Conservation (phyloP, 2,888 invertebrate genomes). For the Folsomia manolachei region DNA sequence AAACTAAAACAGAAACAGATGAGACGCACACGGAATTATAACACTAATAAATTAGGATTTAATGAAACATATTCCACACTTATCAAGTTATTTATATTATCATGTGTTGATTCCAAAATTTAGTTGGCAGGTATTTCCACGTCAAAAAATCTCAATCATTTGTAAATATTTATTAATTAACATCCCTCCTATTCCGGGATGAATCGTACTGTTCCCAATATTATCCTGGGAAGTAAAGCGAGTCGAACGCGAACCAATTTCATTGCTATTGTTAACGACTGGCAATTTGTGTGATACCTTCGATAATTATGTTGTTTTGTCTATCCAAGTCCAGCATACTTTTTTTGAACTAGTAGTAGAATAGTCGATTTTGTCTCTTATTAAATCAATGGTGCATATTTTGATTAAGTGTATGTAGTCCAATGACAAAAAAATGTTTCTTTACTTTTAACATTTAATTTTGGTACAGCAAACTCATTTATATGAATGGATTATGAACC, state of each 20-base stretch:
- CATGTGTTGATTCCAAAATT: neutral
- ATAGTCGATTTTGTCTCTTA: too few species aligned
- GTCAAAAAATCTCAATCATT: neutral
- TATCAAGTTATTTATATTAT: neutral
- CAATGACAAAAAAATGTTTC: too few species aligned
- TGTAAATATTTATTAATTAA: too few species aligned
- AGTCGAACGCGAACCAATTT: neutral
- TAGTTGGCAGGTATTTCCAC: too few species aligned
- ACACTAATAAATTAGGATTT: constrained; percentile 9
- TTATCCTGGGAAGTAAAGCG: neutral
- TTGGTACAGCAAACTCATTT: too few species aligned
- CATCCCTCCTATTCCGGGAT: neutral
- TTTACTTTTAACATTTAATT: too few species aligned
- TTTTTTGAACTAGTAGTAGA: neutral
- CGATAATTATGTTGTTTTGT: neutral
- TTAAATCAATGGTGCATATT: too few species aligned
- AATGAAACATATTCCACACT: neutral
- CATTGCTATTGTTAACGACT: too few species aligned
- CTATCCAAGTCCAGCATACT: too few species aligned
- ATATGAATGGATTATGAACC: too few species aligned
- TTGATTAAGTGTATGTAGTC: too few species aligned
- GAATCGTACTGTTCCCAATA: neutral
- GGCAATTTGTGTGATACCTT: neutral
- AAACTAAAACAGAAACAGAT: constrained; percentile 9
- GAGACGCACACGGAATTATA: constrained; percentile 29